Evolutionary conservation across 2,113 vertebrate species (phyloP).

Genomic region (Edolisoma coerulescens): DNA sequence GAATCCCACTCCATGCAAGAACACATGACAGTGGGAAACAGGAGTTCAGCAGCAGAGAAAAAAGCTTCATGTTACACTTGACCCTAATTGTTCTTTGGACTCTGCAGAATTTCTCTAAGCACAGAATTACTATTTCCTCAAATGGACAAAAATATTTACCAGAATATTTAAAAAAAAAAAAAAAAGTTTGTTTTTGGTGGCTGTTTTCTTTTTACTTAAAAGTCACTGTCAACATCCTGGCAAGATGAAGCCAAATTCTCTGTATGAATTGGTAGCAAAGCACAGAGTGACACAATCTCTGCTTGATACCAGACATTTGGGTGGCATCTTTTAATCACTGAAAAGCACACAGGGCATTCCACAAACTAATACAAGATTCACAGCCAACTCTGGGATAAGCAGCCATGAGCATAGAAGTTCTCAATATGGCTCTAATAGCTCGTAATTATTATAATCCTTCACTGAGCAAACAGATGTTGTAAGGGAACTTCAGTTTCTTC

Average conservation of each 20-base stretch:
- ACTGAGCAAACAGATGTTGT: slow-evolving; percentile 68
- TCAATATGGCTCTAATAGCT: slow-evolving; percentile 68
- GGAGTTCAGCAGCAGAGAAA: background rate
- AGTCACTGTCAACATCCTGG: background rate
- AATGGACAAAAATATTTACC: background rate
- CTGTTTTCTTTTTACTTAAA: background rate
- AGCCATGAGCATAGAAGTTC: slow-evolving; percentile 55
- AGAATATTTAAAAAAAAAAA: background rate
- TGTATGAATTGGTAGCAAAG: background rate
- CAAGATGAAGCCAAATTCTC: background rate
- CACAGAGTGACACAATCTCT: background rate
- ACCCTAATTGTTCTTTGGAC: background rate
- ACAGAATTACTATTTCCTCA: background rate
- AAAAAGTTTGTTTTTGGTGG: background rate
- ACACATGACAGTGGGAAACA: background rate
- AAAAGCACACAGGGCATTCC: slow-evolving; percentile 36
- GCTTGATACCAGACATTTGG: slow-evolving; percentile 13
- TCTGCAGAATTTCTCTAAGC: background rate
- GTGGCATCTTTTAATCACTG: slow-evolving; percentile 47
- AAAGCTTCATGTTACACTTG: background rate
- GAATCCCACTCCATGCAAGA: background rate
- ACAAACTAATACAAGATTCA: slow-evolving; percentile 36
- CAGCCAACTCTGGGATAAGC: slow-evolving; percentile 53
- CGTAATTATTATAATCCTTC: slow-evolving; percentile 70
- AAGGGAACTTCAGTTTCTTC: slow-evolving; percentile 55